Evolutionary conservation across 1,140 invertebrate genomes (phyloP), one percentile per base, ranked within the genome.

Genomic region (Nasonia vitripennis): DNA sequence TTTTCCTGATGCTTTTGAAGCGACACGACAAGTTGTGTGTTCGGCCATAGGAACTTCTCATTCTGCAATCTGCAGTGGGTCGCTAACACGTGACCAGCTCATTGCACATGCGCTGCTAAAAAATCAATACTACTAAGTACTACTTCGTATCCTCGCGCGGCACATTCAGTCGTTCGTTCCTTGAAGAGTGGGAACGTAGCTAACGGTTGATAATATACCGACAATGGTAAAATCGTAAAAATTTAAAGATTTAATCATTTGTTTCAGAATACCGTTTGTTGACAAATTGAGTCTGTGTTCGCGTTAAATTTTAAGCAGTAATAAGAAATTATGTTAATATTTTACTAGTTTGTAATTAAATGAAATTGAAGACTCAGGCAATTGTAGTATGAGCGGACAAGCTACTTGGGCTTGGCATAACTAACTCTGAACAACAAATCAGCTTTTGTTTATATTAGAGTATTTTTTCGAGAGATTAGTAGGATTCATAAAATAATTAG

Each of bases 111-210:
- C 84, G 84, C 80, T 17, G 45, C 14, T 31, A 10, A 14, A 2
- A 9, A 82, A 86, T 82, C 80, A 86, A 86, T 86, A 85, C 34
- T 10, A 55, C 41, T 5, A 68, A 27, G n/a, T 75, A 37, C 73
- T 41, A 31, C 23, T n/a, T 68, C 27, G 70, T 45, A 55, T 62
- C 20, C 37, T 34, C 37, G 34, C 34, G 34, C 6, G 17, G 73
- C 37, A 9, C 73, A n/a, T 51, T 67, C 73, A 37, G 45, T n/a
- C n/a, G 31, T 62, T 20, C 45, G 17, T 67, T 48, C 71, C n/a
- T 20, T 37, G 6, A 7, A 51, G 14, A 27, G 20, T 27, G 37
- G 12, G 45, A 48, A 71, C 23, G 2, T 6, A 55, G 20, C 14
- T 80, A 9, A 14, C 78, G 14, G 34, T 41, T 31, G 78, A 80